A percentile compares a stretch with the other conserved stretches of the same genome.
These are phyloP conservation scores for Schizaphis graminum DNA, from an alignment of 2,888 invertebrate species.

Conservation along the genomic window DNA sequence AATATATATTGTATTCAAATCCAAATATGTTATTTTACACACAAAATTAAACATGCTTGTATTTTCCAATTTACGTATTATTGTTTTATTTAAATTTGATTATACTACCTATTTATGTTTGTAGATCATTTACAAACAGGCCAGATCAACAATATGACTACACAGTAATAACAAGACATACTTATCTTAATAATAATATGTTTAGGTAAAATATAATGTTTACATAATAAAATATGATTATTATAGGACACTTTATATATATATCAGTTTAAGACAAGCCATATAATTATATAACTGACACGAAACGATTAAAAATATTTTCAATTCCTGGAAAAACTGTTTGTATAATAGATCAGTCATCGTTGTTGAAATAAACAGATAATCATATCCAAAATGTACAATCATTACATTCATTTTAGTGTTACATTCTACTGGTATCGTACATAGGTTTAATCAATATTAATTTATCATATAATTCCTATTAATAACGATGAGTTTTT, in stretches of 20 bases:
- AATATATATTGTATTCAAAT: neutral
- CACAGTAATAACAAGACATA: neutral
- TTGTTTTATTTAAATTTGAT: neutral
- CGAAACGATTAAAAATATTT: neutral
- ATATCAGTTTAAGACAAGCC: neutral
- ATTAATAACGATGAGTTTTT: neutral
- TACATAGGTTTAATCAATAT: neutral
- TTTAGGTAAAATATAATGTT: neutral
- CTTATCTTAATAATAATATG: neutral
- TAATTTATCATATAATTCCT: neutral
- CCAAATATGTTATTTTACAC: neutral
- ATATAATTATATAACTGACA: neutral
- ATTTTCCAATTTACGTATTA: neutral
- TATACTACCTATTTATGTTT: neutral
- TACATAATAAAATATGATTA: neutral
- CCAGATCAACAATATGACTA: neutral
- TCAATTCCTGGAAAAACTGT: neutral
- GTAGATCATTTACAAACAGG: neutral
- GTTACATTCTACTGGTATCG: neutral
- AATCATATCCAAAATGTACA: neutral
- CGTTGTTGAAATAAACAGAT: neutral
- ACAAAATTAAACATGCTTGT: neutral
- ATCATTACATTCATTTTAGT: neutral
- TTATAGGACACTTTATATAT: neutral
- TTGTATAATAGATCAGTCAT: neutral